Conservation (phyloP, 1,140 invertebrate species). For the Brachionus rotundiformis region DNA sequence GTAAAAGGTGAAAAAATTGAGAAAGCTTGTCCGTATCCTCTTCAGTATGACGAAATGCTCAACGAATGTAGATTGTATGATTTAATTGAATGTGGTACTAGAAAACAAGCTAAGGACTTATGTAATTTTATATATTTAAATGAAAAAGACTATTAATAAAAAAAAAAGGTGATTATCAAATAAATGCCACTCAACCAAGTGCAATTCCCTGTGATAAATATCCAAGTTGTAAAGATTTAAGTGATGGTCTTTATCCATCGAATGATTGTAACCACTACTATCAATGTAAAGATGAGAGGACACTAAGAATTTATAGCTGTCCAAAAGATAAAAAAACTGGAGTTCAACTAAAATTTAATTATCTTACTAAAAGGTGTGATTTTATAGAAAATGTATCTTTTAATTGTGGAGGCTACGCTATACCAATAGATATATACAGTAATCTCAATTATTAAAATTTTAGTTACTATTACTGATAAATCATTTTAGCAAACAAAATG, state of each 20-base stretch:
- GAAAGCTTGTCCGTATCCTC: constrained; percentile 43
- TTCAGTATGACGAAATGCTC: constrained; percentile 42
- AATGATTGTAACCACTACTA: constrained; percentile 32
- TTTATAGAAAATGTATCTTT: constrained; percentile 31
- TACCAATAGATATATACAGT: constrained; percentile 48
- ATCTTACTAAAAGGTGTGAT: constrained; percentile 25
- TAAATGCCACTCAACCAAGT: neutral
- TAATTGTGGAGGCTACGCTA: constrained; percentile 40
- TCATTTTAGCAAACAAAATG: constrained; percentile 41
- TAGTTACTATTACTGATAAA: no score
- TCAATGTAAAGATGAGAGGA: constrained; percentile 43
- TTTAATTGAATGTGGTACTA: constrained; percentile 35
- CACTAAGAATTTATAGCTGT: constrained; percentile 36
- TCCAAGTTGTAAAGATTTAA: constrained; percentile 45
- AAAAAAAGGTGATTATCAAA: constrained; percentile 36
- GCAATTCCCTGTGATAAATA: constrained; percentile 30
- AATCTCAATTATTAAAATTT: no score
- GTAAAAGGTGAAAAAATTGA: neutral
- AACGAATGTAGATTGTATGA: constrained; percentile 44
- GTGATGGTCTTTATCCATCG: constrained; percentile 47
- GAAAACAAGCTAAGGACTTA: constrained; percentile 41
- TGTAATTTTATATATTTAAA: neutral
- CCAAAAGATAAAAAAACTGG: constrained; percentile 46
- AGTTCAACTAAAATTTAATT: constrained; percentile 33
- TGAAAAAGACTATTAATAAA: no score